phyloP scores from a whole-genome alignment of 2,888 invertebrate genomes.

The Nipponacmea schrenckii region DNA sequence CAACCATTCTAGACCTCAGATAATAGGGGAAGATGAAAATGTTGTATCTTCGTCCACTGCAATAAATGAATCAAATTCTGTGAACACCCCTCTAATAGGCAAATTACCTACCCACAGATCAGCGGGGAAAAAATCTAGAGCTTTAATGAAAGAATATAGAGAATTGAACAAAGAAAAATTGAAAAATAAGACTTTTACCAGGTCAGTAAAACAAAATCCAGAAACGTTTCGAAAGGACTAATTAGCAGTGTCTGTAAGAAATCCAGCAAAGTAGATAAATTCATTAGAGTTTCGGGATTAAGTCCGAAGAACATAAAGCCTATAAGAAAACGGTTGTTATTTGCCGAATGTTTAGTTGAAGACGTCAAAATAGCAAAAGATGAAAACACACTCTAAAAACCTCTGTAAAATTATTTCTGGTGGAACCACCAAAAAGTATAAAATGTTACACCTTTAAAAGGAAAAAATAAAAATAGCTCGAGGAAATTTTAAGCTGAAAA shows the following conservation, averaged over 20 bases:
- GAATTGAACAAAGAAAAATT: neutral
- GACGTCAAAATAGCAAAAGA: neutral
- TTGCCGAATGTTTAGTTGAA: too few species aligned
- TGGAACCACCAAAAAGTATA: neutral
- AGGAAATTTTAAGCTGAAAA: too few species aligned
- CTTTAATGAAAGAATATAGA: neutral
- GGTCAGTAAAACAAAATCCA: neutral
- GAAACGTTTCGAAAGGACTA: neutral
- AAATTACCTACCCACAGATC: neutral
- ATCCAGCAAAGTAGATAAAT: too few species aligned
- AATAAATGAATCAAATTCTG: too few species aligned
- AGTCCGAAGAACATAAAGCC: too few species aligned
- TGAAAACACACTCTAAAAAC: neutral
- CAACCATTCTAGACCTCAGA: too few species aligned
- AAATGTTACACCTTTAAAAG: too few species aligned
- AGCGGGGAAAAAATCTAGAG: neutral
- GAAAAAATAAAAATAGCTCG: too few species aligned
- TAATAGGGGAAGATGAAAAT: conserved; percentile 13
- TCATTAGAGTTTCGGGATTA: too few species aligned
- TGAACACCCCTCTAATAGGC: neutral
- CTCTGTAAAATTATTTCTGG: neutral
- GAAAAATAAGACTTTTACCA: neutral
- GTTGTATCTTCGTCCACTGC: neutral
- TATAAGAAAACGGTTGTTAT: too few species aligned
- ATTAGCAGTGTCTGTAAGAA: too few species aligned